These are phyloP conservation scores for Phrynosoma blainvillii DNA, from an alignment of 2,113 vertebrate species.

Conservation along the genomic window DNA sequence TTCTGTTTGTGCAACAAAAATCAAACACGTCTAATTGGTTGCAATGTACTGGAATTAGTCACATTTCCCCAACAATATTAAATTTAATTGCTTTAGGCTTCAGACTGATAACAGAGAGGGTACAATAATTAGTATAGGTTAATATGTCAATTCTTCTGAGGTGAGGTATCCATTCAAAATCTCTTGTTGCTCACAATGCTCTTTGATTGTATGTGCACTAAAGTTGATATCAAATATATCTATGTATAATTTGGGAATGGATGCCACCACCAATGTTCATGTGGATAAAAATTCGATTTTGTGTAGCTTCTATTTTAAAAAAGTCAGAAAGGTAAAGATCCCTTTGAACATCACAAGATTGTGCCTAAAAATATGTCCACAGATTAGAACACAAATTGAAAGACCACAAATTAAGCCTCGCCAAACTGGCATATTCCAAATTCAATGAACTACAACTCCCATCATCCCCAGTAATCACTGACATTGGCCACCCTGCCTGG, in stretches of 20 bases:
- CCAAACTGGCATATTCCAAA: too few species aligned
- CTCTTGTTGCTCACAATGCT: conserved; percentile 28
- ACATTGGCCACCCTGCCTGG: background rate
- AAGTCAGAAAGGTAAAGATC: background rate
- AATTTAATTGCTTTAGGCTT: background rate
- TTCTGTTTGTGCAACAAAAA: background rate
- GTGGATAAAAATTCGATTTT: background rate
- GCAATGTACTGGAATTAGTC: background rate
- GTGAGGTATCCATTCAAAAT: conserved; percentile 22
- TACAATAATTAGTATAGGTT: conserved; percentile 28
- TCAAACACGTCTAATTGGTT: background rate
- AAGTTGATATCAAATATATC: background rate
- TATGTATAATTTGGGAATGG: conserved; percentile 41
- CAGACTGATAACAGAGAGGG: background rate
- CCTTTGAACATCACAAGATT: background rate
- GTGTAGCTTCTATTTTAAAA: background rate
- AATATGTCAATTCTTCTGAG: background rate
- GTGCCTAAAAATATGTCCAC: too few species aligned
- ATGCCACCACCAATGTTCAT: conserved; percentile 21
- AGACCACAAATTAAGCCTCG: too few species aligned
- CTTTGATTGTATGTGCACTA: conserved; percentile 35
- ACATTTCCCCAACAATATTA: background rate
- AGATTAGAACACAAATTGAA: too few species aligned
- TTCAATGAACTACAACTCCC: too few species aligned
- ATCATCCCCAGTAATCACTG: background rate